Evolutionary conservation across 2,888 invertebrate genomes (phyloP), one percentile per base, ranked within the genome.

Genomic region (Drosophila anceps): DNA sequence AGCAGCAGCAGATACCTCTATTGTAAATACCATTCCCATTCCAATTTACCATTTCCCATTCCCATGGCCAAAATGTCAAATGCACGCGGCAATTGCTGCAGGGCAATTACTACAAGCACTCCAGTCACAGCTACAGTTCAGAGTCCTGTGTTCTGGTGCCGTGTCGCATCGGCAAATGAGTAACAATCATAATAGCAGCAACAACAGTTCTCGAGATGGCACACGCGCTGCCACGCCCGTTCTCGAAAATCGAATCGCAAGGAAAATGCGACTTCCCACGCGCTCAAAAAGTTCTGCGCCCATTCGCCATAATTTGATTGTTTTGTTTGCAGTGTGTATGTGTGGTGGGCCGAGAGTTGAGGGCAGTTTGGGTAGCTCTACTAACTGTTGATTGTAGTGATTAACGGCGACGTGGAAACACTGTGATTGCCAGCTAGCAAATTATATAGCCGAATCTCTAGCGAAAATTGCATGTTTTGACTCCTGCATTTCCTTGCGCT

Each of bases 301-400:
- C 35, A 39, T 63, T 74, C 55, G 77, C 77, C 74, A 76, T 91
- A 90, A 90, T 85, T 88, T 84, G 88, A 90, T 90, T 90, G 91
- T 78, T 84, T 69, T 82, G 73, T 68, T 76, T 66, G 51, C 6
- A 15, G 29, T 62, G 51, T 33, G 46, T 9, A 46, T 20, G 65
- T 24, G 41, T 39, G 59, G 44, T 4, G 18, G 33, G 20, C 8
- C 1, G 39, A 13, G 20, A 7, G 9, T 20, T 41, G 29, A 43
- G 31, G 44, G 46, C 48, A n/a, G n/a, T n/a, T n/a, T 33, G 41
- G 24, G 20, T 15, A 35, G 51, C 20, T 51, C 41, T 44, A 68
- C 73, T 66, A 84, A 88, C 91, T 88, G 91, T 91, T 90, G 88
- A 90, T 90, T 90, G 89, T 83, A 90, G 91, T 90, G 90, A 91